Evolutionary conservation across 2,888 invertebrate species (phyloP), one percentile per base, ranked within the genome.

Genomic region (Osmoderma eremita): DNA sequence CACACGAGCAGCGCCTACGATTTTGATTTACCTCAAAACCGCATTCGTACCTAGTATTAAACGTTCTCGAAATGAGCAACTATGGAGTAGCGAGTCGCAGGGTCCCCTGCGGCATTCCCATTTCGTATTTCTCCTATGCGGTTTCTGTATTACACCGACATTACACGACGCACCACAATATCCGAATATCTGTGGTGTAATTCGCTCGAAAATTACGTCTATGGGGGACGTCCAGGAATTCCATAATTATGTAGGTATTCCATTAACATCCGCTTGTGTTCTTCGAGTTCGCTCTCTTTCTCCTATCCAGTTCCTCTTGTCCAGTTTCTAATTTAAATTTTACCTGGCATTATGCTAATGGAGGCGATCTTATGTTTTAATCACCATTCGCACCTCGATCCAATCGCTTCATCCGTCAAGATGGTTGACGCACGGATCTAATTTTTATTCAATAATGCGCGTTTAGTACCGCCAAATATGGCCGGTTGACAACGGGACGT

Each of bases 381-480:
- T 61, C 45, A 61, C 30, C 45, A 36, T 61, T 42, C 45, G 53
- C 38, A 17, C 53, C 38, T 18, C 30, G 53, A n/a, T 38, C 36
- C 38, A 24, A 17, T 61, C 45, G 45, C 42, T 45, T 45, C 45
- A 61, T 45, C 58, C 58, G 58, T 61, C 58, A 61, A 45, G 58
- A 22, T 12, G 17, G 42, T 15, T 45, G 58, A 61, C 58, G 58
- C 45, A 45, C 24, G 45, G 45, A 61, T 45, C 58, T 61, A 61
- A 61, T 61, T 61, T 61, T 61, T 61, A 61, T 61, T 61, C 58
- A 61, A 61, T 61, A 61, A 61, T 24, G 36, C 45, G 30, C 58
- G 45, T 45, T 45, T 61, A 61, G 18, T 24, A 42, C 45, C 24
- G 45, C 58, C 45, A 45, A 61, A 61, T 61, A 61, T 48, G 30